Evolutionary conservation across 2,888 invertebrate genomes (phyloP).

Genomic region (Dryocosmus kuriphilus): DNA sequence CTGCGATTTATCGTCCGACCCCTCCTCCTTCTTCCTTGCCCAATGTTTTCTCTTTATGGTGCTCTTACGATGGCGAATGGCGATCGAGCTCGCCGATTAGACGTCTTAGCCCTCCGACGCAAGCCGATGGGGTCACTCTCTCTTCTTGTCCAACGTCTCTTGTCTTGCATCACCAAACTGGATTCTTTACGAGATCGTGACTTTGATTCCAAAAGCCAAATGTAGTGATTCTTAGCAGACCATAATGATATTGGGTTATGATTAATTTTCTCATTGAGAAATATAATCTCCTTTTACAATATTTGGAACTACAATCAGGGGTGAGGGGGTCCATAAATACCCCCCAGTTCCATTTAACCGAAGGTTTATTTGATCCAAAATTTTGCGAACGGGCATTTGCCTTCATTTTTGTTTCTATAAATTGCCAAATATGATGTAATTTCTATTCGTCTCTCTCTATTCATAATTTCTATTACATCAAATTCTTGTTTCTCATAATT

Average conservation of each 20-base stretch:
- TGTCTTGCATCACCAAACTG: slow-evolving; percentile 4
- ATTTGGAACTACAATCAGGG: too few species aligned
- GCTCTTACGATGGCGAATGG: slow-evolving; percentile 51
- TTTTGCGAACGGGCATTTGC: too few species aligned
- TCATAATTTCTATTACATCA: too few species aligned
- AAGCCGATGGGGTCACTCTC: slow-evolving; percentile 33
- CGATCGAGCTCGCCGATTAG: slow-evolving; percentile 53
- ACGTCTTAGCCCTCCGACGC: slow-evolving; percentile 46
- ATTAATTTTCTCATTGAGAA: too few species aligned
- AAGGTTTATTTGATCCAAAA: too few species aligned
- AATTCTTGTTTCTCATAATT: too few species aligned
- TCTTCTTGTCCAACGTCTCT: slow-evolving; percentile 14
- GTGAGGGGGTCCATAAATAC: too few species aligned
- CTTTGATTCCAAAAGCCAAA: neutral
- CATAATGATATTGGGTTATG: neutral
- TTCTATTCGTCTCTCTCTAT: too few species aligned
- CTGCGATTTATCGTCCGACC: slow-evolving; percentile 74
- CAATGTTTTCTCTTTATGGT: slow-evolving; percentile 58
- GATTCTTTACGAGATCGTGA: slow-evolving; percentile 7
- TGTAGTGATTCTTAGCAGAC: neutral
- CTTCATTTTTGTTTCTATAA: too few species aligned
- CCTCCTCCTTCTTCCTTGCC: slow-evolving; percentile 56
- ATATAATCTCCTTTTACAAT: too few species aligned
- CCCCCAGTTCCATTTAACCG: too few species aligned
- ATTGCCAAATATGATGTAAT: too few species aligned